Evolutionary conservation across 2,113 vertebrate genomes (phyloP).

Genomic region (Brachyhypopomus occidentalis): DNA sequence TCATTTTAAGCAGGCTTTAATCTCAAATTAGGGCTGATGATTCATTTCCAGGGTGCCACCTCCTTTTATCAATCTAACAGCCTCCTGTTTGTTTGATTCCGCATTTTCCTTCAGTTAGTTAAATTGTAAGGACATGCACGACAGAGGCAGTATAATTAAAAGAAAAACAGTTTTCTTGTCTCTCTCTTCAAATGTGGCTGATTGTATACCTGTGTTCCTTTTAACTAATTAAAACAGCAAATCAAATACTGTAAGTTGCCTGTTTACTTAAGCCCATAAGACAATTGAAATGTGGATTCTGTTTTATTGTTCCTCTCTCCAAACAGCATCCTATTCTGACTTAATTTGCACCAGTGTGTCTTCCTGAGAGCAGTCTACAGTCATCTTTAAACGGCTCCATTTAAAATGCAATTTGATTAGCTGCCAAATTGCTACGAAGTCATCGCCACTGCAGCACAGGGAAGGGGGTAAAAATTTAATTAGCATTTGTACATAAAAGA

Average conservation of each 20-base stretch:
- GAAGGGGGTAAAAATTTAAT: constrained; percentile 77
- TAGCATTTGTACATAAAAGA: constrained; percentile 81
- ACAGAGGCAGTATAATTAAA: constrained; percentile 68
- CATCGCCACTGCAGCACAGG: constrained; percentile 72
- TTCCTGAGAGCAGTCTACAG: constrained; percentile 73
- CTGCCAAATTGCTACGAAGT: constrained; percentile 82
- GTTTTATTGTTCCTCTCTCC: constrained; percentile 67
- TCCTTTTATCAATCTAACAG: constrained; percentile 67
- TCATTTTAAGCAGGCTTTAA: constrained; percentile 68
- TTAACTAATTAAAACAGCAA: constrained; percentile 71
- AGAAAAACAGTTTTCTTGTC: constrained; percentile 65
- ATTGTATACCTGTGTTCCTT: constrained; percentile 67
- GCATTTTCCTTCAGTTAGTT: constrained; percentile 64
- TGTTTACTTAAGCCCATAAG: constrained; percentile 69
- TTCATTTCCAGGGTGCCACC: constrained; percentile 66
- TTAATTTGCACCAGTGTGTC: constrained; percentile 74
- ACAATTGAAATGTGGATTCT: constrained; percentile 66
- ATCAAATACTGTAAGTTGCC: constrained; percentile 67
- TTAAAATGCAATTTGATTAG: constrained; percentile 87
- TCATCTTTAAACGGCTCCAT: constrained; percentile 81
- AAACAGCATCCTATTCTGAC: constrained; percentile 68
- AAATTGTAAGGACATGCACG: constrained; percentile 66
- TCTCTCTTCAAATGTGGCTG: constrained; percentile 55
- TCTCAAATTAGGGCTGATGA: constrained; percentile 67
- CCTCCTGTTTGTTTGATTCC: constrained; percentile 64